phyloP scores from a whole-genome alignment of 2,888 invertebrate species.

The Furcula furcula region DNA sequence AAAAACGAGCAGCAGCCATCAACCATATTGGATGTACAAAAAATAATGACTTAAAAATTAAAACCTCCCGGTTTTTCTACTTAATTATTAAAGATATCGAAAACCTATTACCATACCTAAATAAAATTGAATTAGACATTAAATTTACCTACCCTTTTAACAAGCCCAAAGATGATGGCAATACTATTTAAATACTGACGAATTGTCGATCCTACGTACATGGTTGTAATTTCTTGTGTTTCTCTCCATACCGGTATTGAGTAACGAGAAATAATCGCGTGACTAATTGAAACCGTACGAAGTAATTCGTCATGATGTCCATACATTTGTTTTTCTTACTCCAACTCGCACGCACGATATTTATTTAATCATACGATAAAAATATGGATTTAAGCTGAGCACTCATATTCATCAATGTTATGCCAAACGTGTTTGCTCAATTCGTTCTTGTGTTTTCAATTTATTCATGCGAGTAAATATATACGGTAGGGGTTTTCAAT shows the following conservation, averaged over 20 bases:
- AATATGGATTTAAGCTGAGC: slow-evolving; percentile 20
- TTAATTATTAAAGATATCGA: no score
- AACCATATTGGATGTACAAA: no score
- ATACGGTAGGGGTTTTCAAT: slow-evolving; percentile 10
- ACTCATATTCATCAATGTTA: slow-evolving; percentile 16
- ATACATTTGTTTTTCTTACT: slow-evolving; percentile 33
- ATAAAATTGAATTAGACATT: no score
- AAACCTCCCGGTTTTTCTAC: no score
- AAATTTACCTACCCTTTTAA: no score
- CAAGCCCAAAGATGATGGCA: no score
- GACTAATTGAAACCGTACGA: slow-evolving; percentile 58
- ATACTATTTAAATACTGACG: no score
- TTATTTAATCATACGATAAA: slow-evolving; percentile 20
- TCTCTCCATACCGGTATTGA: slow-evolving; percentile 34
- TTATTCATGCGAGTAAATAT: slow-evolving; percentile 12
- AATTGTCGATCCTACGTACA: no score
- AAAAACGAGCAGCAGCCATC: no score
- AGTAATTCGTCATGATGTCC: slow-evolving; percentile 48
- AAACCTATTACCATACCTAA: no score
- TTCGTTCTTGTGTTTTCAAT: slow-evolving; percentile 33
- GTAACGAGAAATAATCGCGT: slow-evolving; percentile 65
- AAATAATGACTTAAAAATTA: no score
- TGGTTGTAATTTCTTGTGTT: slow-evolving; percentile 36
- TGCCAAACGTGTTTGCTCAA: slow-evolving; percentile 24
- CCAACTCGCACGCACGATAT: slow-evolving; percentile 28